Base-by-base conservation (phyloP, 2,113 vertebrate species). In the Hemicordylus capensis region DNA sequence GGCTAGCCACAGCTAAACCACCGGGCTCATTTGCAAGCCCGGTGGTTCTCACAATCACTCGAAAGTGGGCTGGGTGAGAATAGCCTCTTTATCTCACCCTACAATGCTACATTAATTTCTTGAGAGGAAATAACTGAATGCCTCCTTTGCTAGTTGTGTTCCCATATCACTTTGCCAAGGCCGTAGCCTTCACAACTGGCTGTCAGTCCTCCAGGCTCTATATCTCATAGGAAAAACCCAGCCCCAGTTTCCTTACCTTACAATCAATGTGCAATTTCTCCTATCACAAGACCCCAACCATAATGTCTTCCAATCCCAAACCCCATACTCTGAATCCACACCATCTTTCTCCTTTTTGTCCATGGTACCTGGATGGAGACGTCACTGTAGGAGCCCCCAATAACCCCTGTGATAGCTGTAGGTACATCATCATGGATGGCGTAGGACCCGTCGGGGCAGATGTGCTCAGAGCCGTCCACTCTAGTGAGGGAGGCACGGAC, bases 321-420 rank as follows among this genome's bases (percentile, higher is more conserved):
- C 75, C 54, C 83, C 42, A 28, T 22, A 0, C 0, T 42, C 1
- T 1, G 9, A 48, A 44, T 24, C 56, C 24, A 67, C n/a, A 59
- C 37, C 51, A 0, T 0, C 84, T 70, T 20, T 58, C 54, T 76
- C 54, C 46, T 87, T 31, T 59, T 67, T 56, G 19, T 10, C n/a
- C 42, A 31, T 0, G 0, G 15, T 92, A 99, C 99, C 98, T 99
- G 99, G 90, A 99, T 99, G 80, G 99, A 99, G 83, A 99, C 98
- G 0, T 99, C 98, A 2, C 99, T 99, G 96, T 99, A 99, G 63
- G 99, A 99, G 66, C 99, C 99, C 1, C 99, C 99, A 0, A 99
- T 98, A 90, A 99, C 99, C 0, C 98, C 99, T 0, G 98, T 98
- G 93, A 99, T 98, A 88, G 98, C 98, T 0, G 98, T 97, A 1